Conservation (phyloP, 2,888 invertebrate species). For the Campoplex nolae region DNA sequence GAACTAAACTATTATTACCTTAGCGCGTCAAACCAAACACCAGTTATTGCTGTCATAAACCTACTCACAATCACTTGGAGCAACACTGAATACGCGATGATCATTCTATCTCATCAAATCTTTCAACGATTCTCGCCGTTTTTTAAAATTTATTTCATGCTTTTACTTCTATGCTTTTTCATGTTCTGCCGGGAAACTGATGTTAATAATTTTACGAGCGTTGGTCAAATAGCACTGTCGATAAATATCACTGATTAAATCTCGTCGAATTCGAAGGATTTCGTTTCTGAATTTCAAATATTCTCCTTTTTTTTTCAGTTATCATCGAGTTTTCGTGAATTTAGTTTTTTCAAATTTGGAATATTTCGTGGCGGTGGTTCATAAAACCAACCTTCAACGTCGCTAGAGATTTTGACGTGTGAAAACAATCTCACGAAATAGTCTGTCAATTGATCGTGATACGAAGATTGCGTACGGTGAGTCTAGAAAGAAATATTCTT, state of each 20-base stretch:
- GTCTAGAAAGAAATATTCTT: neutral
- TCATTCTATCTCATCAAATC: constrained; percentile 24
- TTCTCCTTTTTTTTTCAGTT: neutral
- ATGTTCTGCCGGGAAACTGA: neutral
- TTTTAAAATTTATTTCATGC: neutral
- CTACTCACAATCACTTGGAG: constrained; percentile 83
- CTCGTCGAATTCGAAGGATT: too few species aligned
- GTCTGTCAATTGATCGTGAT: constrained; percentile 26
- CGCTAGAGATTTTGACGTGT: constrained; percentile 62
- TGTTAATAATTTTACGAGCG: neutral
- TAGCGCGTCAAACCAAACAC: constrained; percentile 82
- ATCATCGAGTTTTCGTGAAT: neutral
- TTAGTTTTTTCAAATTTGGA: neutral
- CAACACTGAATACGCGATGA: constrained; percentile 71
- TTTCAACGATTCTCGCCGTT: neutral
- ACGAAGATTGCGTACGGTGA: neutral
- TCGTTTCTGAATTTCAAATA: neutral
- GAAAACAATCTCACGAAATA: constrained; percentile 28
- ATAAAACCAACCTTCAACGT: neutral
- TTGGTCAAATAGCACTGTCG: neutral
- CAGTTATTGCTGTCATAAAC: constrained; percentile 82
- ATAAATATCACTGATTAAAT: neutral
- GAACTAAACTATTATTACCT: constrained; percentile 75
- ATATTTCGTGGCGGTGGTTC: neutral
- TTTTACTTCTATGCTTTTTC: neutral